These are phyloP conservation scores for Scaptomyza montana DNA, from an alignment of 1,140 invertebrate genomes.

Conservation along the genomic window DNA sequence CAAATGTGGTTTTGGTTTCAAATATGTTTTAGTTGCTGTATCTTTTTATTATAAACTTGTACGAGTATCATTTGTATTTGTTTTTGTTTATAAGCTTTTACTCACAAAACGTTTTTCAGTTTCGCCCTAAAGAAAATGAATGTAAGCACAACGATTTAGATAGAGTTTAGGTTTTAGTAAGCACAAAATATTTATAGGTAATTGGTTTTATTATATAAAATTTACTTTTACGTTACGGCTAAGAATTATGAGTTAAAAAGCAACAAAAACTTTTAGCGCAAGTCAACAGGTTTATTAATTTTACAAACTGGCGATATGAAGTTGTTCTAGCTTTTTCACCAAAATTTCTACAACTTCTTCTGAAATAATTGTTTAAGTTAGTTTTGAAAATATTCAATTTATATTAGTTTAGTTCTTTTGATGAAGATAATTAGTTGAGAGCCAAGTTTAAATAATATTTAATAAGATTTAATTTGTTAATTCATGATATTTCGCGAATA, in stretches of 20 bases:
- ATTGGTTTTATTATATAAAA: neutral
- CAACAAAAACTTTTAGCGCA: constrained; percentile 8
- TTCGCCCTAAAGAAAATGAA: constrained; percentile 84
- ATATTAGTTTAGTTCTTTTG: neutral
- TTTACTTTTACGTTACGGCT: constrained; percentile 51
- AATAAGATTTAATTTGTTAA: neutral
- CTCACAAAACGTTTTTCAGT: constrained; percentile 84
- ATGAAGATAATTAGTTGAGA: too few species aligned
- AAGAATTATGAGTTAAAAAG: constrained; percentile 2
- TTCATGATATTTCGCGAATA: neutral
- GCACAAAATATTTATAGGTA: constrained; percentile 34
- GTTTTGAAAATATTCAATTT: neutral
- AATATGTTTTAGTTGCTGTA: constrained; percentile 70
- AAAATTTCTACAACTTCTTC: neutral
- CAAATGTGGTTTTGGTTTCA: constrained; percentile 43
- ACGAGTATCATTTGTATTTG: constrained; percentile 34
- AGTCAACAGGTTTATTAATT: constrained; percentile 1
- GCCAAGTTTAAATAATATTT: neutral
- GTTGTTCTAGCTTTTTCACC: neutral
- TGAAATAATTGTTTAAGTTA: neutral
- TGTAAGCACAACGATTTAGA: constrained; percentile 82
- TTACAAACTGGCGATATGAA: constrained; percentile 7
- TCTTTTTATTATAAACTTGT: constrained; percentile 52
- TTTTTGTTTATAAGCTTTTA: constrained; percentile 77
- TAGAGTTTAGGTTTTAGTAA: constrained; percentile 80